Percentiles rank a stretch among this genome's conserved stretches.
phyloP scores from a whole-genome alignment of 2,113 vertebrate genomes.

The Laterallus jamaicensis region DNA sequence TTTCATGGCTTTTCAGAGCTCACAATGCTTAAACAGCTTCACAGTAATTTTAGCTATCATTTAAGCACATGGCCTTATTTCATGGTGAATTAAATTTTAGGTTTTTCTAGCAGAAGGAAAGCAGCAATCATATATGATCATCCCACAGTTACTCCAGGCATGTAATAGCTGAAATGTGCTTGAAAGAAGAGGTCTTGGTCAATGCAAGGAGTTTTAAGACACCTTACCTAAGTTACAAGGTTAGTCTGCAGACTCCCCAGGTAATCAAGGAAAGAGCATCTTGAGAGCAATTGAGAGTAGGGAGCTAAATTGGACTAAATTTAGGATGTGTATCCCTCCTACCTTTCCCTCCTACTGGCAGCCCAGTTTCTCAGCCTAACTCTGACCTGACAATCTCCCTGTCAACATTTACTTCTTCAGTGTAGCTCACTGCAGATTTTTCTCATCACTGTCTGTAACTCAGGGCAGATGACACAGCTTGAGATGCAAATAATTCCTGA shows the following conservation, averaged over 20 bases:
- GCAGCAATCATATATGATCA: neutral
- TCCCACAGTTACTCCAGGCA: neutral
- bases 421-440: neutral
- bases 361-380: neutral
- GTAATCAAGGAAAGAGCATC: neutral
- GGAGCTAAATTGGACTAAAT: neutral
- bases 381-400: neutral
- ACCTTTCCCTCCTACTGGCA: neutral
- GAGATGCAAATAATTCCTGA: neutral
- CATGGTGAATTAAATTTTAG: slow-evolving; percentile 21
- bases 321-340: neutral
- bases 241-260: neutral
- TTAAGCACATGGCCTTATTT: slow-evolving; percentile 36
- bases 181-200: neutral
- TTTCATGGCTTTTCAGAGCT: neutral
- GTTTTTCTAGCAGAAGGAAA: slow-evolving; percentile 17
- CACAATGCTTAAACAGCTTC: slow-evolving; percentile 3
- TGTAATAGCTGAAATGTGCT: neutral
- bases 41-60: neutral
- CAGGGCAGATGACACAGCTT: neutral
- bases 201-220: neutral
- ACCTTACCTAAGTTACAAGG: neutral
- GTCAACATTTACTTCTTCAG: neutral
- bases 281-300: neutral
- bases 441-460: neutral